Conservation (phyloP, 2,797 vertebrate species). For the Chelidonichthys spinosus region DNA sequence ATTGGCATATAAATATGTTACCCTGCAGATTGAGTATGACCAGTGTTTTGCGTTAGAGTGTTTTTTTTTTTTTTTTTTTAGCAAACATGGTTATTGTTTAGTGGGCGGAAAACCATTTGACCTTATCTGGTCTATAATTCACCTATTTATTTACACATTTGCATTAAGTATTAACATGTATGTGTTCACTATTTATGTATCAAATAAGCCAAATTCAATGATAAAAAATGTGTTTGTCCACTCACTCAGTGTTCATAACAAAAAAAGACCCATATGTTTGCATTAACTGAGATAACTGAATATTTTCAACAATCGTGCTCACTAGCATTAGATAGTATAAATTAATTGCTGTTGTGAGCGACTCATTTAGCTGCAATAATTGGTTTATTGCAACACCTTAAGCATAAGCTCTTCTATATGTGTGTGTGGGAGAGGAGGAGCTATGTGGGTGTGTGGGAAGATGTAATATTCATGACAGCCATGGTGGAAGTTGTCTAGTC, state of each 20-base stretch:
- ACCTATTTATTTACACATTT: neutral
- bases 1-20: neutral
- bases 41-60: neutral
- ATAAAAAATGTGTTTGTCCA: neutral
- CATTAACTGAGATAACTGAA: neutral
- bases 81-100: no score
- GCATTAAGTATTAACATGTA: neutral
- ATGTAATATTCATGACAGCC: constrained; percentile 86
- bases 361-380: constrained; percentile 44
- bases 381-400: constrained; percentile 48
- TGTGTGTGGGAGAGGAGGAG: constrained; percentile 50
- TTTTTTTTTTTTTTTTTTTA: no score
- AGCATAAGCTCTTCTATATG: constrained; percentile 23
- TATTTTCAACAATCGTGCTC: neutral
- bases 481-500: constrained; percentile 79
- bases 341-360: constrained; percentile 17
- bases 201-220: no score
- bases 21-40: no score
- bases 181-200: no score
- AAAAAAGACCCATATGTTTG: neutral
- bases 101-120: neutral
- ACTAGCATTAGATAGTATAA: neutral
- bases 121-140: neutral
- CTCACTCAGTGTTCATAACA: no score
- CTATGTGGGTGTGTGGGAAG: constrained; percentile 59